These are phyloP conservation scores for Tragelaphus buxtoni DNA, from an alignment of 2,113 vertebrate species.

Conservation along the genomic window DNA sequence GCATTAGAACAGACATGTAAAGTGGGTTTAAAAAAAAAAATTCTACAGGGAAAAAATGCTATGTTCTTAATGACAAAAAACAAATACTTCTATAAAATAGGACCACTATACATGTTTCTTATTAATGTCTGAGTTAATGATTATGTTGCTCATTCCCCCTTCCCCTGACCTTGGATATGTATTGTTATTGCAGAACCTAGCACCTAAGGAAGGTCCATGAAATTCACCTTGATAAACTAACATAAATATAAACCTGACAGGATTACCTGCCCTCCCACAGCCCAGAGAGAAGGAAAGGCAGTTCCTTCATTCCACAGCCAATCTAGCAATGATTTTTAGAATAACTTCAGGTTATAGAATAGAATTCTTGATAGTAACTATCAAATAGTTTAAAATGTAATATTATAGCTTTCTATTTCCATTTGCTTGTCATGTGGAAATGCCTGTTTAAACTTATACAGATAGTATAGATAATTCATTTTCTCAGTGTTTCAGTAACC, in stretches of 20 bases:
- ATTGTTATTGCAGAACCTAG: neutral
- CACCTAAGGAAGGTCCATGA: neutral
- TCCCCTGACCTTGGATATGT: neutral
- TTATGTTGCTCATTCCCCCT: rapidly evolving
- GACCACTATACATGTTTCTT: neutral
- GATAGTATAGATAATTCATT: neutral
- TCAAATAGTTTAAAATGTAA: neutral
- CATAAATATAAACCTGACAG: neutral
- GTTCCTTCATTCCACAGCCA: neutral
- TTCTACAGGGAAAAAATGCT: neutral
- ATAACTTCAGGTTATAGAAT: neutral
- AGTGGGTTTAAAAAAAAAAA: neutral
- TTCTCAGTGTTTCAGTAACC: neutral
- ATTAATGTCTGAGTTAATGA: neutral
- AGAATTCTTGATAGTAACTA: neutral
- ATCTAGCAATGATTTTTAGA: neutral
- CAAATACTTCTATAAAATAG: neutral
- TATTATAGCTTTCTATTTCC: neutral
- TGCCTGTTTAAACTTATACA: neutral
- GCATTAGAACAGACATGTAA: neutral
- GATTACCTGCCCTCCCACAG: neutral
- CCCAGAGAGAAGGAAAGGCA: neutral
- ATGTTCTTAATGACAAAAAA: neutral
- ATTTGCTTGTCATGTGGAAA: neutral
- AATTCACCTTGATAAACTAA: neutral